Percentiles rank a stretch among this genome's conserved stretches.
These are phyloP conservation scores for Cisticola juncidis DNA, from an alignment of 2,113 vertebrate genomes.

Conservation along the genomic window DNA sequence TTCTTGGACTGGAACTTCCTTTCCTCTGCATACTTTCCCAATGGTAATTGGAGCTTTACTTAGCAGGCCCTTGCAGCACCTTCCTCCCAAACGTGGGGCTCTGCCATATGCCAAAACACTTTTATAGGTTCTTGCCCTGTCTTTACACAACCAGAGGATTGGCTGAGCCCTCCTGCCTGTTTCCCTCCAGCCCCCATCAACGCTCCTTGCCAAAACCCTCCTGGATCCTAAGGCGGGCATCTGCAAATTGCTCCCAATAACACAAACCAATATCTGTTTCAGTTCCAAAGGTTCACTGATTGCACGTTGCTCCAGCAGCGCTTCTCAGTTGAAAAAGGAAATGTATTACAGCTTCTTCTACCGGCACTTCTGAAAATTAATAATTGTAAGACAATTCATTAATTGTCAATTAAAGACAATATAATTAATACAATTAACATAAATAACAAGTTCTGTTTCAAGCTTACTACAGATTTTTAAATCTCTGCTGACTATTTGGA, in stretches of 20 bases:
- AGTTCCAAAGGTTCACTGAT: neutral
- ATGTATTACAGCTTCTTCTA: neutral
- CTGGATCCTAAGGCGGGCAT: accelerated
- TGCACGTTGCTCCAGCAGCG: neutral
- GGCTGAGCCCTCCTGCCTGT: accelerated
- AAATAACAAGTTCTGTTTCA: neutral
- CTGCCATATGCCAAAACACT: accelerated
- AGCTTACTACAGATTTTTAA: neutral
- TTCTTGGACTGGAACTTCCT: neutral
- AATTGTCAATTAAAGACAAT: no score
- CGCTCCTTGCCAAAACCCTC: neutral
- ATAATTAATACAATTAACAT: no score
- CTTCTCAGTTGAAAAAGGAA: neutral
- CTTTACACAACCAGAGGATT: accelerated
- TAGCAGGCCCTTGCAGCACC: neutral
- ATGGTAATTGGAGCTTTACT: neutral
- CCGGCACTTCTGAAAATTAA: neutral
- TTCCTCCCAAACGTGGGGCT: accelerated
- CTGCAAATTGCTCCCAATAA: neutral
- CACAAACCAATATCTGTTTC: neutral
- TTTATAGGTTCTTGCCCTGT: accelerated
- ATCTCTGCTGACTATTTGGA: neutral
- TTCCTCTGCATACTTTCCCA: neutral
- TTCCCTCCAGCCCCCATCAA: no score
- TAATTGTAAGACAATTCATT: no score